Percentiles rank a stretch among this genome's conserved stretches.
Conservation (phyloP, 2,888 invertebrate genomes). For the Cosmorhoe ocellata region DNA sequence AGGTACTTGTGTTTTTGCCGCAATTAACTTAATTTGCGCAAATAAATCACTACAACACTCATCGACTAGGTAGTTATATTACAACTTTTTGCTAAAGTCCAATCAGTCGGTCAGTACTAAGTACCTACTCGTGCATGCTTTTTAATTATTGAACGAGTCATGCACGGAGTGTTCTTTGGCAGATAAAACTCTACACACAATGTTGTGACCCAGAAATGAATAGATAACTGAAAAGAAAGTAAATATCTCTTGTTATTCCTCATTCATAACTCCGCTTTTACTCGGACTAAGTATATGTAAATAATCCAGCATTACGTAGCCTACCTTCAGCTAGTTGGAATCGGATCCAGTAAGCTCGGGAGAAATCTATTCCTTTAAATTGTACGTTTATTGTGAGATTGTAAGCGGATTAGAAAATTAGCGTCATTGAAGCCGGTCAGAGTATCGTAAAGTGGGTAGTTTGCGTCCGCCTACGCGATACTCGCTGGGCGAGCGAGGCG, state of each 20-base stretch:
- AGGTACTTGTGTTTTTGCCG: conserved; percentile 38
- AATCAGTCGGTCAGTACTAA: too few species aligned
- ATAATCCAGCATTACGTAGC: conserved; percentile 31
- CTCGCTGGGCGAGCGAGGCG: conserved; percentile 1
- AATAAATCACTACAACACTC: conserved; percentile 27
- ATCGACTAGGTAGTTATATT: not conserved
- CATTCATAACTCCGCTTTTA: conserved; percentile 15
- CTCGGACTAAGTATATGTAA: conserved; percentile 16
- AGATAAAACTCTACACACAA: too few species aligned
- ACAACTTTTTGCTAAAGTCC: too few species aligned
- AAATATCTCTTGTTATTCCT: not conserved
- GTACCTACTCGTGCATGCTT: too few species aligned
- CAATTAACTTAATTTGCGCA: conserved; percentile 35
- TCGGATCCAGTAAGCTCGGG: conserved; percentile 26
- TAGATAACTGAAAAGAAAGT: too few species aligned
- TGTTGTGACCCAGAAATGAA: too few species aligned
- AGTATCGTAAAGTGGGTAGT: conserved; percentile 49
- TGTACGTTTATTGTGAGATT: conserved; percentile 44
- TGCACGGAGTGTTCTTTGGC: too few species aligned
- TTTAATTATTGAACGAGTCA: too few species aligned
- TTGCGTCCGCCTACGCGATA: conserved; percentile 40
- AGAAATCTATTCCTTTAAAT: conserved; percentile 38
- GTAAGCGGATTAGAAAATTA: conserved; percentile 61
- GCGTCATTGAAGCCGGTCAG: conserved; percentile 43
- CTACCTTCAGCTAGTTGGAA: conserved; percentile 32